A percentile compares a stretch with the other conserved stretches of the same genome.
phyloP scores from a whole-genome alignment of 2,113 vertebrate species.

The Amazona guildingii region DNA sequence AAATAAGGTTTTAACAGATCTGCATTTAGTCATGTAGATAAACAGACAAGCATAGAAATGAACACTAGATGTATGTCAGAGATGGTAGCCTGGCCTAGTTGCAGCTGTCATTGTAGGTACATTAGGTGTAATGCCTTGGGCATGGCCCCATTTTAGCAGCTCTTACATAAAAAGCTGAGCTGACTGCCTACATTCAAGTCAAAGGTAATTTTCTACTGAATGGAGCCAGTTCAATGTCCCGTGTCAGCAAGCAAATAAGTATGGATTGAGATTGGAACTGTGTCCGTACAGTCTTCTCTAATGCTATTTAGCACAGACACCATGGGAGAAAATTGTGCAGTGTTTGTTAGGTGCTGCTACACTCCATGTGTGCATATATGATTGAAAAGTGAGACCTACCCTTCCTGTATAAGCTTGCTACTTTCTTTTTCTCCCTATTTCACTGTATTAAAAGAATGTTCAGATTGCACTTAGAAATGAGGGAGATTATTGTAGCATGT shows the following conservation, averaged over 20 bases:
- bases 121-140: neutral
- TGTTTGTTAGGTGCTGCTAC: neutral
- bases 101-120: neutral
- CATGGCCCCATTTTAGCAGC: neutral
- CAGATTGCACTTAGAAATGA: neutral
- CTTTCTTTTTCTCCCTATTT: constrained; percentile 11
- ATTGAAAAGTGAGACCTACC: neutral
- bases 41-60: neutral
- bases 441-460: neutral
- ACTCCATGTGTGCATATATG: neutral
- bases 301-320: neutral
- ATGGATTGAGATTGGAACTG: neutral
- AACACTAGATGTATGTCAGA: neutral
- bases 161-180: neutral
- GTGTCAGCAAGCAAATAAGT: neutral
- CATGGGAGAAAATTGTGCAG: neutral
- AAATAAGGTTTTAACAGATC: neutral
- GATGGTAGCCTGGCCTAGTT: neutral
- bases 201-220: neutral
- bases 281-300: neutral
- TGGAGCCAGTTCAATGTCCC: neutral
- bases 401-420: neutral
- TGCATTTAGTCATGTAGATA: neutral
- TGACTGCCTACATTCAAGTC: neutral
- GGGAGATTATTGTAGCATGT: neutral